Percentiles rank a stretch among this genome's conserved stretches.
These are phyloP conservation scores for Lottia scabra DNA, from an alignment of 2,888 invertebrate genomes.

Conservation along the genomic window DNA sequence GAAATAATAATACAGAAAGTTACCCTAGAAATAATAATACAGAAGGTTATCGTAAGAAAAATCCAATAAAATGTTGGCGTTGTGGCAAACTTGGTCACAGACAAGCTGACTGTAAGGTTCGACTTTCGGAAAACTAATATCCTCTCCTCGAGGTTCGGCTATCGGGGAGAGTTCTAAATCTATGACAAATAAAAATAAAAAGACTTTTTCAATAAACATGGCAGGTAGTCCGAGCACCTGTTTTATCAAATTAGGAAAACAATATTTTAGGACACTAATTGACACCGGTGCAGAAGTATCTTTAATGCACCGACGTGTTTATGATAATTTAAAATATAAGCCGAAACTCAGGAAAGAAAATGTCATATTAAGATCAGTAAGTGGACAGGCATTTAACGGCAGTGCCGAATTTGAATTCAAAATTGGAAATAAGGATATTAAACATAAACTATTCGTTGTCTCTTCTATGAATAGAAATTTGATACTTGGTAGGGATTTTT, in stretches of 20 bases:
- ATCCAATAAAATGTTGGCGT: too few species aligned
- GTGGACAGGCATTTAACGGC: too few species aligned
- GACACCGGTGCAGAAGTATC: background rate
- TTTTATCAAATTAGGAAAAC: background rate
- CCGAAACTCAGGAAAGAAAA: background rate
- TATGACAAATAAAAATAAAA: background rate
- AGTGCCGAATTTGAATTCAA: background rate
- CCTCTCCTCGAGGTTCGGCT: background rate
- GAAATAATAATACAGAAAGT: too few species aligned
- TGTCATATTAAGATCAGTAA: too few species aligned
- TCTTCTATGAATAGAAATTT: background rate
- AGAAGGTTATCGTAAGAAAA: too few species aligned
- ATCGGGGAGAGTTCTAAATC: background rate
- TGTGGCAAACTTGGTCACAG: too few species aligned
- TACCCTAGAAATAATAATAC: too few species aligned
- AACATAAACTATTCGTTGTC: background rate
- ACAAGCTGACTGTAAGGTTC: too few species aligned
- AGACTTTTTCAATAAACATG: background rate
- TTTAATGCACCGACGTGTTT: background rate
- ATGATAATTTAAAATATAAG: background rate
- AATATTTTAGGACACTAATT: background rate
- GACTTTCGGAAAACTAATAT: background rate
- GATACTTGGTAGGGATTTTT: background rate
- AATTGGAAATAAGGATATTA: background rate
- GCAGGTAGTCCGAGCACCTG: background rate